Base-by-base conservation (phyloP, 2,113 vertebrate species). In the Sardina pilchardus region DNA sequence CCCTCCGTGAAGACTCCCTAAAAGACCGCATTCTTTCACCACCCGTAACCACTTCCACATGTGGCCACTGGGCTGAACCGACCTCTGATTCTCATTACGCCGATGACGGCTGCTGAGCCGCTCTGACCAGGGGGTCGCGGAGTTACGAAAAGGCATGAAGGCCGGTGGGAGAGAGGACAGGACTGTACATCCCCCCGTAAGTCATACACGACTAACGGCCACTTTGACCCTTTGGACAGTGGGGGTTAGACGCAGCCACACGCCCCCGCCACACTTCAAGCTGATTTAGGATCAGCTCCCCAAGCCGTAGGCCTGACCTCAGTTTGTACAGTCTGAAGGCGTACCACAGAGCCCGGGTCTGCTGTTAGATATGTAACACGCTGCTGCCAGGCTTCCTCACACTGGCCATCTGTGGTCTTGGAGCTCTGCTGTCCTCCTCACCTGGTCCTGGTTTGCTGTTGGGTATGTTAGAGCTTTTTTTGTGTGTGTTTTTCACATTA, bases 181-280 rank as follows among this genome's bases (percentile, higher is more conserved):
- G 1, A 30, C 67, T 4, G 67, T 30, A 75, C 26, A 6, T 75
- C 12, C 1, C 12, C 1, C 30, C 26, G 34, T 75, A 8, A 30
- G 67, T 75, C 67, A 75, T 14, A 75, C 8, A 8, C 67, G 4
- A 30, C 9, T 16, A 30, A 75, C 34, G 30, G 26, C 12, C 67
- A 14, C 10, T 34, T 75, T 26, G 67, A 34, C 26, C 12, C 8
- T 34, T 75, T 30, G 67, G 67, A 12, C n/a, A 26, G 59, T n/a
- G 59, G 21, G 59, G 21, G 59, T 26, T 63, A 26, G 59, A 75
- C 67, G 10, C 67, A 75, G 26, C 12, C 67, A 75, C 67, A 63
- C 59, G 8, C 67, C 26, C 7, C 8, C 8, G n/a, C 14, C 98
- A 42, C 99, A 75, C n/a, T 36, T 12, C 26, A 30, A 26, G 30